Percentiles rank a stretch among this genome's conserved stretches.
phyloP scores from a whole-genome alignment of 2,888 invertebrate species.

The Drosophila tripunctata region DNA sequence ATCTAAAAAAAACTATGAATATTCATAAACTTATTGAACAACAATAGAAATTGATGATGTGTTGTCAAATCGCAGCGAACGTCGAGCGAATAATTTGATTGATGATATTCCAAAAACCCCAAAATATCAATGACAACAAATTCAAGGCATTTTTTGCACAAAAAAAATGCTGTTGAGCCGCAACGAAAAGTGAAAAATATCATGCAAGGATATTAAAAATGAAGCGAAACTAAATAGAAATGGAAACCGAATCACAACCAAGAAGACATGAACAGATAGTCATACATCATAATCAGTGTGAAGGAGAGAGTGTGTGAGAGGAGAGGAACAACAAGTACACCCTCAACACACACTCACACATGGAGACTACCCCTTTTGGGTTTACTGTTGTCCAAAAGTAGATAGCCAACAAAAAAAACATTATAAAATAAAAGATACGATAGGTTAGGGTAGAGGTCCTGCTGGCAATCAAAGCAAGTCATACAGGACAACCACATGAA shows the following conservation, averaged over 20 bases:
- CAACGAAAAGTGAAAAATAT: slow-evolving; percentile 49
- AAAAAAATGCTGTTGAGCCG: slow-evolving; percentile 45
- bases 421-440: slow-evolving; percentile 17
- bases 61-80: slow-evolving; percentile 62
- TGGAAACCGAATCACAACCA: slow-evolving; percentile 11
- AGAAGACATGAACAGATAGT: slow-evolving; percentile 41
- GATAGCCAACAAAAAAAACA: slow-evolving; percentile 53
- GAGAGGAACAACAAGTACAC: slow-evolving; percentile 45
- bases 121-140: slow-evolving; percentile 31
- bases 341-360: slow-evolving; percentile 48
- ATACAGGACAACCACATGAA: slow-evolving; percentile 62
- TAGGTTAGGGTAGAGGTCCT: slow-evolving; percentile 29
- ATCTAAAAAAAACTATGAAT: slow-evolving; percentile 73
- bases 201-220: slow-evolving; percentile 59
- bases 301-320: slow-evolving; percentile 17
- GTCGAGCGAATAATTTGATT: slow-evolving; percentile 55
- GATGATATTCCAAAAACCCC: slow-evolving; percentile 46
- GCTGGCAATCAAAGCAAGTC: slow-evolving; percentile 76
- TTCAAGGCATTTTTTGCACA: slow-evolving; percentile 30
- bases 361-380: slow-evolving; percentile 58
- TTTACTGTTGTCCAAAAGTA: slow-evolving; percentile 39
- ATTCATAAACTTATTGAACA: slow-evolving; percentile 73
- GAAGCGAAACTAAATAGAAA: slow-evolving; percentile 55
- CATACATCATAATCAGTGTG: slow-evolving; percentile 75
- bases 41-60: slow-evolving; percentile 79